Evolutionary conservation across 2,797 vertebrate species (phyloP).

Genomic region (Thamnophis elegans): DNA sequence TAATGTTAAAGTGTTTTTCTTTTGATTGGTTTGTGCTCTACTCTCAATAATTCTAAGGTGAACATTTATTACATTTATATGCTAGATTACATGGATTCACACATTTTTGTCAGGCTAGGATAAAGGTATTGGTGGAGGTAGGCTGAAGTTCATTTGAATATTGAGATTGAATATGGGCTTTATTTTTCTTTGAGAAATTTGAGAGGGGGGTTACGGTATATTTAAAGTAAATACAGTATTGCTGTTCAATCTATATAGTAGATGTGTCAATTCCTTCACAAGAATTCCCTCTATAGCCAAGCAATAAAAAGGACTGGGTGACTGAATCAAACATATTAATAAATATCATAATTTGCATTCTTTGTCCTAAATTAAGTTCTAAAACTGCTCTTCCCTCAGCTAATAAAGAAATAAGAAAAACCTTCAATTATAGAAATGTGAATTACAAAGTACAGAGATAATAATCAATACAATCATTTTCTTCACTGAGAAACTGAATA

Average conservation of each 20-base stretch:
- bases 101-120: not conserved
- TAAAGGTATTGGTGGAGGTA: not conserved
- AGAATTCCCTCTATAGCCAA: not conserved
- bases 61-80: not conserved
- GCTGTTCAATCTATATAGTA: not conserved
- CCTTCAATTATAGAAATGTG: not conserved
- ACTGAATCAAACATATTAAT: not conserved
- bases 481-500: not conserved
- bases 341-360: not conserved
- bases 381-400: not conserved
- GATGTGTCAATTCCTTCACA: not conserved
- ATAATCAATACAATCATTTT: not conserved
- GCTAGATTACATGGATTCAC: not conserved
- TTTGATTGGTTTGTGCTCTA: not conserved
- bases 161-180: not conserved
- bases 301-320: not conserved
- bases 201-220: not conserved
- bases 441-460: not conserved
- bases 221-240: not conserved
- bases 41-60: not conserved
- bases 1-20: not conserved
- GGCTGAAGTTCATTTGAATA: not conserved
- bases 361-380: not conserved
- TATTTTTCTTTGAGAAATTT: not conserved
- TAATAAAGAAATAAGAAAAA: not conserved